Evolutionary conservation across 2,888 invertebrate species (phyloP), one percentile per base, ranked within the genome.

Genomic region (Parnassius apollo): DNA sequence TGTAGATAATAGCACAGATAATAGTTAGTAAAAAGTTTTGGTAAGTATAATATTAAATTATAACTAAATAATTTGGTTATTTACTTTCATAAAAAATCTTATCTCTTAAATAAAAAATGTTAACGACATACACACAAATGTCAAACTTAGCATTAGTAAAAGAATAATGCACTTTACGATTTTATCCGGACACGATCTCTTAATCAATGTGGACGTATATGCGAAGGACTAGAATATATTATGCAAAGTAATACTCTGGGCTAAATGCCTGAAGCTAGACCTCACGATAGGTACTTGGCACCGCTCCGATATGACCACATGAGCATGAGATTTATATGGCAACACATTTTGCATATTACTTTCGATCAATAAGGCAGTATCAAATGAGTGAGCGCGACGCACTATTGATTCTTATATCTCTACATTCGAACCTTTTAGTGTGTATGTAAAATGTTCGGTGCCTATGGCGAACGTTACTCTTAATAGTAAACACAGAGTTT

Each of bases 271-370:
- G 68, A 69, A 71, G 74, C 71, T 66, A 59, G 63, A 69, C 66
- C 57, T 22, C 49, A 56, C 69, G 72, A 74, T 71, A 69, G 69
- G 65, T 66, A 67, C 67, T 78, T 87, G 88, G 88, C 84, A 25
- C 57, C 42, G 49, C 54, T 84, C 88, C 88, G 86, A 79, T 51
- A 62, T 82, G 11, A 18, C 18, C 81, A 71, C 80, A 72, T 68
- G 68, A 80, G 83, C 80, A 72, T 68, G 68, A 80, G 83, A 86
- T 87, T 85, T 83, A 86, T 86, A 77, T 75, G 63, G 67, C 71
- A 63, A 69, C 70, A 75, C 74, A 77, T 81, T 80, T 79, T 78
- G 75, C 78, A 81, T 77, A 78, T 69, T 73, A 62, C 62, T 35
- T 2, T 44, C 67, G 75, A 76, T 77, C 80, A 72, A 78, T 78